Base-by-base conservation (phyloP, 2,888 invertebrate species). In the Machimus atricapillus region DNA sequence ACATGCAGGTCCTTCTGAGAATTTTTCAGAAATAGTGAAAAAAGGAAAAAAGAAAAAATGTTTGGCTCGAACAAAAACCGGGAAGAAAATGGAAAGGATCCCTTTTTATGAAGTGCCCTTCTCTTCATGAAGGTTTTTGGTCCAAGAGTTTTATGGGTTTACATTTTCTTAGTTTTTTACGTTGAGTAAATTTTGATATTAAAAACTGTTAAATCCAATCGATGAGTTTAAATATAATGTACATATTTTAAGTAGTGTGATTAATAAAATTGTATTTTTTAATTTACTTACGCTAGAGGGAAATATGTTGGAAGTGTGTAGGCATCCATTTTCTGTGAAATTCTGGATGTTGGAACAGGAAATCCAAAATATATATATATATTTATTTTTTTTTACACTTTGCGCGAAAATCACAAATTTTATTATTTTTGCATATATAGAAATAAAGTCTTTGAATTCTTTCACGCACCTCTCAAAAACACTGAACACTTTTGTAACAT, bases 301-400 rank as follows among this genome's bases (percentile, higher is more conserved):
- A 90, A 90, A 85, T 90, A 90, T 34, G 90, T 90, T 34, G 90
- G 90, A 83, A 90, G 87, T 40, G 90, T 90, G 78, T 90, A 90
- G 78, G 90, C 90, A 89, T 90, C 90, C 90, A 90, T 90, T 87
- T 90, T 86, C 23, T 73, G 40, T 37, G 9, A 8, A 37, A 34
- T 74, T 23, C 73, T 14, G 56, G 52, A 82, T 23, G 58, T 58
- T 66, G 8, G 66, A 23, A 9, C 23, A 27, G 66, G 66, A 66
- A 66, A 66, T 66, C 66, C 66, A 66, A 66, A 66, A 66, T 12
- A 12, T 40, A 9, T 40, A 9, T 37, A 8, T 37, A 37, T n/a
- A n/a, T n/a, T 1, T 8, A 37, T 37, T 40, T 40, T 12, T 40
- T 12, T 40, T 40, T 34, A 34, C 34, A 34, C 34, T 66, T 66